These are phyloP conservation scores for Orgyia antiqua DNA, from an alignment of 2,888 invertebrate species.

Conservation along the genomic window DNA sequence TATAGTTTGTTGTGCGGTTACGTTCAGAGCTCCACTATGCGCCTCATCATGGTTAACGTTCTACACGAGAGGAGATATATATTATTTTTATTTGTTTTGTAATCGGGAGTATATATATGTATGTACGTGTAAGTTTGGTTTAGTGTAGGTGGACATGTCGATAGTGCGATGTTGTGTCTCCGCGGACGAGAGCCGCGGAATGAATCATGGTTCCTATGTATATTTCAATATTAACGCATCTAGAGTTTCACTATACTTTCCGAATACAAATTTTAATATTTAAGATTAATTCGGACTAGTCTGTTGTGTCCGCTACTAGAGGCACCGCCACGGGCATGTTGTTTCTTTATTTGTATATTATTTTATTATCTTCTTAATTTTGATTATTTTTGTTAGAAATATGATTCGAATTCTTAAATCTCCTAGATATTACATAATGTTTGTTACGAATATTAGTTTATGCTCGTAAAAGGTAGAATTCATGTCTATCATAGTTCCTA, in stretches of 20 bases:
- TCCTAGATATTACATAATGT: constrained; percentile 51
- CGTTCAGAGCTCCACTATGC: constrained; percentile 45
- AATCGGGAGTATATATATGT: constrained; percentile 40
- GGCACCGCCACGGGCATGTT: constrained; percentile 73
- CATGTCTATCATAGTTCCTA: constrained; percentile 77
- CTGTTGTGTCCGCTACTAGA: constrained; percentile 72
- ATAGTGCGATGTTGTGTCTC: constrained; percentile 73
- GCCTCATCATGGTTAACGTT: constrained; percentile 34
- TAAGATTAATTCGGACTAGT: constrained; percentile 77
- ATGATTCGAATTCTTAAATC: constrained; percentile 32
- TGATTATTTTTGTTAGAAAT: too few species aligned
- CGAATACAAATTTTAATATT: constrained; percentile 78
- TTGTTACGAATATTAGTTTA: constrained; percentile 67
- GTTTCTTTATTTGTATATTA: constrained; percentile 60
- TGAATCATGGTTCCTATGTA: constrained; percentile 80
- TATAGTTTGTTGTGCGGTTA: constrained; percentile 45
- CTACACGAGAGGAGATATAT: constrained; percentile 28
- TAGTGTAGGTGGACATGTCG: constrained; percentile 65
- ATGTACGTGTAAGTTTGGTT: constrained; percentile 52
- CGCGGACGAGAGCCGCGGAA: constrained; percentile 70
- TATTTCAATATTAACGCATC: constrained; percentile 79
- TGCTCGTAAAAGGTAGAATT: constrained; percentile 66
- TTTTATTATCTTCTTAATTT: constrained; percentile 23
- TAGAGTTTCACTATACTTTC: constrained; percentile 78
- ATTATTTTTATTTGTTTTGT: constrained; percentile 46